A percentile compares a stretch with the other conserved stretches of the same genome.
phyloP scores from a whole-genome alignment of 2,797 vertebrate species.

The Trachops cirrhosus region DNA sequence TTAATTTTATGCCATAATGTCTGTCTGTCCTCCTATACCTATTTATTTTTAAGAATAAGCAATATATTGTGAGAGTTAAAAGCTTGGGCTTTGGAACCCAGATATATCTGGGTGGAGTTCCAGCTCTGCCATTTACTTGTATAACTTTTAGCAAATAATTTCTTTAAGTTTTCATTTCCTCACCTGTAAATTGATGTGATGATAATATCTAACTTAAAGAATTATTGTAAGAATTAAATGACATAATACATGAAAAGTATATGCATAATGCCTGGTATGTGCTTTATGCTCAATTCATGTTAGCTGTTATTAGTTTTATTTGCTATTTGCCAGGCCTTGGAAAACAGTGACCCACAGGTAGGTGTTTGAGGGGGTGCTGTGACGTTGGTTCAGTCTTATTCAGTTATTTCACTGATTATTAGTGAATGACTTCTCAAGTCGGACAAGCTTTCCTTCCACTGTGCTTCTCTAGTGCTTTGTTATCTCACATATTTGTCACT shows the following conservation, averaged over 20 bases:
- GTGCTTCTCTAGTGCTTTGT: neutral
- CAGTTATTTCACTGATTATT: neutral
- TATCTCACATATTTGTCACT: neutral
- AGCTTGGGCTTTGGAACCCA: neutral
- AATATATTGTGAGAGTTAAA: neutral
- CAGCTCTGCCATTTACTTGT: neutral
- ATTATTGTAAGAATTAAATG: neutral
- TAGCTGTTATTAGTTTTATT: neutral
- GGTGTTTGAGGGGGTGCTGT: neutral
- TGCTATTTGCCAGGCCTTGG: neutral
- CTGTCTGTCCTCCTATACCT: neutral
- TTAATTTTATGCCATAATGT: neutral
- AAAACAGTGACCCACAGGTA: neutral
- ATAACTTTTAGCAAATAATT: neutral
- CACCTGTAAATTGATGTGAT: neutral
- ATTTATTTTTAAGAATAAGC: constrained; percentile 13
- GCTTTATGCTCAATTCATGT: neutral
- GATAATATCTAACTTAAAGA: neutral
- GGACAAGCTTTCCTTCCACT: neutral
- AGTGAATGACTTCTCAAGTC: neutral
- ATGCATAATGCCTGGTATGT: neutral
- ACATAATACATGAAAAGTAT: neutral
- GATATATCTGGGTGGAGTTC: neutral
- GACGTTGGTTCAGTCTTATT: neutral
- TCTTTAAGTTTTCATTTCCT: neutral